Percentiles rank a stretch among this genome's conserved stretches.
Conservation (phyloP, 2,113 vertebrate species). For the Anseranas semipalmata region DNA sequence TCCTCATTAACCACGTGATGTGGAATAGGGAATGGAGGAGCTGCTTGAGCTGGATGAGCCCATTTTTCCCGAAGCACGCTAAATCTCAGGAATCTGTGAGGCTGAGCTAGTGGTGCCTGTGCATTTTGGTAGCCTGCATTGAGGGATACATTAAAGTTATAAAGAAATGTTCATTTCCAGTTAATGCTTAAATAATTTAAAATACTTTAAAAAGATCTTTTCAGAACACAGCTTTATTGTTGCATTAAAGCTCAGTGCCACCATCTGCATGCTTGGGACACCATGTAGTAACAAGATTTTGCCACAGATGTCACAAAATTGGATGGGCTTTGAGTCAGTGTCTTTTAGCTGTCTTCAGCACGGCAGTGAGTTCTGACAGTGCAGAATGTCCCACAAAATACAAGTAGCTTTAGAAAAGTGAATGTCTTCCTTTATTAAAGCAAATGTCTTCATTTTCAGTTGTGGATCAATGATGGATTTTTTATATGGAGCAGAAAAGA, state of each 20-base stretch:
- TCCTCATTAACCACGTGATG: neutral
- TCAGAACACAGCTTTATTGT: neutral
- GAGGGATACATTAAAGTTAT: neutral
- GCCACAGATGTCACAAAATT: neutral
- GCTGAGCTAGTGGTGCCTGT: rapidly evolving
- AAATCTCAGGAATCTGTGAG: neutral
- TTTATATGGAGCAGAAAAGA: neutral
- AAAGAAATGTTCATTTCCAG: neutral
- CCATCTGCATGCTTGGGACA: neutral
- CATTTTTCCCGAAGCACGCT: neutral
- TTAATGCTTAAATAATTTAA: neutral
- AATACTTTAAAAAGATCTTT: neutral
- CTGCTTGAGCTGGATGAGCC: neutral
- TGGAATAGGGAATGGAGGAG: neutral
- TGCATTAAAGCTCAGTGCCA: neutral
- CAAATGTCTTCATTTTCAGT: neutral
- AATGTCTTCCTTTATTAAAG: neutral
- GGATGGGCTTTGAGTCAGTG: neutral
- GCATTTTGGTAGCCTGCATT: neutral
- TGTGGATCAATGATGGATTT: neutral
- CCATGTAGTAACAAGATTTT: neutral
- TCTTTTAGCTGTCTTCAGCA: neutral
- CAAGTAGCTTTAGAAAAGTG: neutral
- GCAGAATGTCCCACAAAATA: neutral
- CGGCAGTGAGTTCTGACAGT: neutral